Evolutionary conservation across 2,888 invertebrate species (phyloP), one percentile per base, ranked within the genome.

Genomic region (Phyllotreta cruciferae): DNA sequence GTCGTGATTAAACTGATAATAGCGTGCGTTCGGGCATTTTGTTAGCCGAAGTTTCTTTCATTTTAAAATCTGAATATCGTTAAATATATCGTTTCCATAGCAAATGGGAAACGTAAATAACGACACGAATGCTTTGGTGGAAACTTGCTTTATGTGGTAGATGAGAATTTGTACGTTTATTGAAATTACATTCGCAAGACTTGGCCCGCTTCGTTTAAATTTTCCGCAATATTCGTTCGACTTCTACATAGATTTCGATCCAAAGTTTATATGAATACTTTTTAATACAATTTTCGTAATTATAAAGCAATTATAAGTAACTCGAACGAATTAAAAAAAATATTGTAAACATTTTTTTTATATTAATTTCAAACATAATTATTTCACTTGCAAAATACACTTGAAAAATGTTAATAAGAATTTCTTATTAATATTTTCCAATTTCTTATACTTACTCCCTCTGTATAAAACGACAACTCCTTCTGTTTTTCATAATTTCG

Each of bases 81-180:
- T 49, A 49, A 49, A 49, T 49, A 49, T 49, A 49, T 49, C 49
- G 49, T 35, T 49, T 11, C 35, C 35, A n/a, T 49, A 9, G 35
- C 35, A 49, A 49, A 49, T 49, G 49, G 49, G 36, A 49, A 49
- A 35, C 49, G 49, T 35, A 49, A 49, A 49, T 49, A 35, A 49
- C 34, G 49, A 49, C 49, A 49, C 49, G 49, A 35, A 49, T 35
- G 49, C 35, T 49, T 49, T 49, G 49, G 36, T 14, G 47, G 34
- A 47, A 47, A 8, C 47, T 34, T 47, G 47, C 34, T 47, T 47
- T 47, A 47, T 47, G 47, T 35, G 49, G 35, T 49, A 49, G 49
- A 49, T 11, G 49, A 10, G 49, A 35, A 49, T 49, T 49, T 35
- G 49, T 35, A 49, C 49, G 49, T 49, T 49, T 35, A 49, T 49